These are phyloP conservation scores for Uloborus plumipes DNA, from an alignment of 2,888 invertebrate species.

Conservation along the genomic window DNA sequence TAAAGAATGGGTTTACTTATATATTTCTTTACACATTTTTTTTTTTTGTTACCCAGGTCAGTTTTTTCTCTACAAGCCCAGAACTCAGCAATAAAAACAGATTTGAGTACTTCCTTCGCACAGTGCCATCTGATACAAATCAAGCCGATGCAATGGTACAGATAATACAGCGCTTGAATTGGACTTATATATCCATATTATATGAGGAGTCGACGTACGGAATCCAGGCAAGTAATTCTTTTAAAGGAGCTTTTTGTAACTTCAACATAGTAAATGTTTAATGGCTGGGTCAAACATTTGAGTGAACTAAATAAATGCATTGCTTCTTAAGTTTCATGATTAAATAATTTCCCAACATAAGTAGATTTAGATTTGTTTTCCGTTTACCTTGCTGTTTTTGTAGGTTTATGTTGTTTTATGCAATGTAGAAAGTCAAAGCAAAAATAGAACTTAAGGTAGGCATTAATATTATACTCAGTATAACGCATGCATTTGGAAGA, in stretches of 20 bases:
- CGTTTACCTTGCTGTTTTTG: too few relatives aligned
- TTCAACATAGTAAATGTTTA: background rate
- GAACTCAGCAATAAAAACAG: conserved; percentile 94
- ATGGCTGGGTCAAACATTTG: too few relatives aligned
- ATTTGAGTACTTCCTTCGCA: conserved; percentile 93
- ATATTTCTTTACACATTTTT: background rate
- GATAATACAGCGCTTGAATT: conserved; percentile 86
- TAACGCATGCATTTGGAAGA: too few relatives aligned
- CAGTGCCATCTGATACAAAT: conserved; percentile 94
- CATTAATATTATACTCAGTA: too few relatives aligned
- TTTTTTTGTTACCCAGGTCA: conserved; percentile 79
- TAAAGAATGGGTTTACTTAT: background rate
- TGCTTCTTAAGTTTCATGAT: too few relatives aligned
- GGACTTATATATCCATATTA: conserved; percentile 95
- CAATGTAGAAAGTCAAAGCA: too few relatives aligned
- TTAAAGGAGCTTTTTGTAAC: background rate
- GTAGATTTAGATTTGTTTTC: too few relatives aligned
- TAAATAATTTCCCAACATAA: too few relatives aligned
- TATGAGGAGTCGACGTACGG: conserved; percentile 97
- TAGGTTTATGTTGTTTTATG: too few relatives aligned
- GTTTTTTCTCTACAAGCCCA: conserved; percentile 94
- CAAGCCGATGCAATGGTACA: conserved; percentile 93
- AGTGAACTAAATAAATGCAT: too few relatives aligned
- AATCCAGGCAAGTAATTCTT: conserved; percentile 78
- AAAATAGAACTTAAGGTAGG: too few relatives aligned